Evolutionary conservation across 2,113 vertebrate species (phyloP).

Genomic region (Nannospalax galili): DNA sequence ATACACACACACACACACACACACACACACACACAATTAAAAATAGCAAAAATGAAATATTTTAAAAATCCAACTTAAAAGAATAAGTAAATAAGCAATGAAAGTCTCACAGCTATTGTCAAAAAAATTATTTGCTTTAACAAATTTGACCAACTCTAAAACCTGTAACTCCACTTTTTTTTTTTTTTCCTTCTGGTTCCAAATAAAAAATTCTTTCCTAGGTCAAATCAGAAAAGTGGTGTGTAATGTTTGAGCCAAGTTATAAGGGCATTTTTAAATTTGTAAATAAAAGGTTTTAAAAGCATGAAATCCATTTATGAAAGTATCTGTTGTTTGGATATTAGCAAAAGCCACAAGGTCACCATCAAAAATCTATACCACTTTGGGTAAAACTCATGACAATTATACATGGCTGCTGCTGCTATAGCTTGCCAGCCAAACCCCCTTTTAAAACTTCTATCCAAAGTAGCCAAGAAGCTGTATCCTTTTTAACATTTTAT

Average conservation of each 20-base stretch:
- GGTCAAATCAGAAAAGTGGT: slow-evolving; percentile 51
- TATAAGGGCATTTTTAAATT: slow-evolving; percentile 5
- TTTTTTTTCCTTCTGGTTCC: no score
- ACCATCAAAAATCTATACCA: slow-evolving; percentile 60
- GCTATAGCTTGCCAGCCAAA: slow-evolving; percentile 11
- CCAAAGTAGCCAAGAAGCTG: no score
- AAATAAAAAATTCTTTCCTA: slow-evolving; percentile 38
- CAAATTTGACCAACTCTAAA: slow-evolving; percentile 25
- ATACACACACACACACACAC: no score
- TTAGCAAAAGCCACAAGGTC: slow-evolving; percentile 56
- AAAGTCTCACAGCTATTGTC: background rate
- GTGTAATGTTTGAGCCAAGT: slow-evolving; percentile 17
- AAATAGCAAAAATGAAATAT: no score
- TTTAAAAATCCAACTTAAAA: background rate
- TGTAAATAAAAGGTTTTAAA: slow-evolving; percentile 68
- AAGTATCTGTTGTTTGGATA: slow-evolving; percentile 36
- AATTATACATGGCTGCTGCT: slow-evolving; percentile 22
- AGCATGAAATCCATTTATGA: slow-evolving; percentile 46
- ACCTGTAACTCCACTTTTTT: no score
- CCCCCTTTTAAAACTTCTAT: background rate
- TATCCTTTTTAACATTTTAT: no score
- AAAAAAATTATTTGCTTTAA: no score
- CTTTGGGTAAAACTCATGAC: slow-evolving; percentile 41
- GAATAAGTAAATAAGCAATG: background rate
- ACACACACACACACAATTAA: no score